Evolutionary conservation across 2,888 invertebrate genomes (phyloP).

Genomic region (Agonopterix arenella): DNA sequence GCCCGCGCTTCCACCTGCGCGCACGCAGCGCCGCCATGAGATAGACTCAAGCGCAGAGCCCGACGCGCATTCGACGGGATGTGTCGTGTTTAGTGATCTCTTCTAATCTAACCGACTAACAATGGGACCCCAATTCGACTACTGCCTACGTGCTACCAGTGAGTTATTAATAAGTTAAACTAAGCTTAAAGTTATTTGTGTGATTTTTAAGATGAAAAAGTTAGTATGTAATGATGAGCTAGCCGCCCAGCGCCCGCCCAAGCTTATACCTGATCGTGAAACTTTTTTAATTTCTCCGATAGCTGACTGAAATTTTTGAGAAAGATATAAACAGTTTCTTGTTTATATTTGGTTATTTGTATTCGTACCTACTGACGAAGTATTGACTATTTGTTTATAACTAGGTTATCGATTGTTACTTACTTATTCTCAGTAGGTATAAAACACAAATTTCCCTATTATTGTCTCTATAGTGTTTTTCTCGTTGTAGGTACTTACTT

Average conservation of each 20-base stretch:
- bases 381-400: too few species aligned
- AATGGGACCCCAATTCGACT: conserved; percentile 73
- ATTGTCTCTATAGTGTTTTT: too few species aligned
- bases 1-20: conserved; percentile 53
- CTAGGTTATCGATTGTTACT: too few species aligned
- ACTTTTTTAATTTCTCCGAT: conserved; percentile 27
- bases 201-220: not conserved
- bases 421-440: too few species aligned
- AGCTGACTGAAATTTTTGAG: not conserved
- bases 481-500: too few species aligned
- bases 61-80: conserved; percentile 61
- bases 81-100: conserved; percentile 57
- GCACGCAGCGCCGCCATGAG: conserved; percentile 28
- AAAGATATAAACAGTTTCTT: too few species aligned
- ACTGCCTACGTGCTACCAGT: conserved; percentile 69
- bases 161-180: conserved; percentile 32
- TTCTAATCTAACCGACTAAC: conserved; percentile 6
- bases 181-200: too few species aligned
- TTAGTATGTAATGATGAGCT: not conserved
- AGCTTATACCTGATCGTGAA: conserved; percentile 12
- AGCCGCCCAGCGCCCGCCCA: conserved; percentile 14
- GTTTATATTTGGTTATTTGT: too few species aligned
- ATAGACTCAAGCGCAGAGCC: conserved; percentile 51
- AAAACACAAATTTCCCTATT: too few species aligned
- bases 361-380: too few species aligned